These are phyloP conservation scores for Neotoma lepida DNA, from an alignment of 2,113 vertebrate genomes.

Conservation along the genomic window DNA sequence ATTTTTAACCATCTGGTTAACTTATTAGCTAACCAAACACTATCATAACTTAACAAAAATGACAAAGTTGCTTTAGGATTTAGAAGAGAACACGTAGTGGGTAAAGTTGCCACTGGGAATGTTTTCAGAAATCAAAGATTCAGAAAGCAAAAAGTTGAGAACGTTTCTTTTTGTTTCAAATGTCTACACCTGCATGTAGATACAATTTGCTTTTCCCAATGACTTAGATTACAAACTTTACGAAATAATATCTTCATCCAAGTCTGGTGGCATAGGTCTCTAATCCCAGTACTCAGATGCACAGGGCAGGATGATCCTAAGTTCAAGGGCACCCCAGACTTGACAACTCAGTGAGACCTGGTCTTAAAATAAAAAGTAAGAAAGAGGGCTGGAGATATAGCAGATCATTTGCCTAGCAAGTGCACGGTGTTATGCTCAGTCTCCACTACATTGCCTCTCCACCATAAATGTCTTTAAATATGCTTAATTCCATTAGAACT, in stretches of 20 bases:
- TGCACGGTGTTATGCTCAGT: not conserved
- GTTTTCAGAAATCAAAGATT: conserved; percentile 15
- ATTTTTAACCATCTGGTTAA: conserved; percentile 42
- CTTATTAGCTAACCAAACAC: conserved; percentile 27
- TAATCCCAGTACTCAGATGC: not conserved
- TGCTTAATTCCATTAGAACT: conserved; percentile 16
- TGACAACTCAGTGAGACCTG: not conserved
- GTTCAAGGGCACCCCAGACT: not conserved
- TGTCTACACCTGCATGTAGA: conserved; percentile 26
- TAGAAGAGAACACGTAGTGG: not conserved
- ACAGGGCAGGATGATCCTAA: not conserved
- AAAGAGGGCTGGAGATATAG: not conserved
- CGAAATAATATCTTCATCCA: not conserved
- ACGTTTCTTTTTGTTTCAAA: conserved; percentile 56
- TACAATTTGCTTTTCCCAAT: conserved; percentile 9
- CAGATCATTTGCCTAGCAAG: not conserved
- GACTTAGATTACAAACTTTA: conserved; percentile 29
- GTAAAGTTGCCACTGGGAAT: not conserved
- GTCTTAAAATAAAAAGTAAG: not conserved
- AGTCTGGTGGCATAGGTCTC: not conserved
- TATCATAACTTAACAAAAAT: not conserved
- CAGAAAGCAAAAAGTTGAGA: not conserved
- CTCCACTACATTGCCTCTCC: not conserved
- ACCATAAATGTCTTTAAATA: conserved; percentile 24
- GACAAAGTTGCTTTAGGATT: not conserved